phyloP scores from a whole-genome alignment of 2,113 vertebrate species.

The Osmerus eperlanus region DNA sequence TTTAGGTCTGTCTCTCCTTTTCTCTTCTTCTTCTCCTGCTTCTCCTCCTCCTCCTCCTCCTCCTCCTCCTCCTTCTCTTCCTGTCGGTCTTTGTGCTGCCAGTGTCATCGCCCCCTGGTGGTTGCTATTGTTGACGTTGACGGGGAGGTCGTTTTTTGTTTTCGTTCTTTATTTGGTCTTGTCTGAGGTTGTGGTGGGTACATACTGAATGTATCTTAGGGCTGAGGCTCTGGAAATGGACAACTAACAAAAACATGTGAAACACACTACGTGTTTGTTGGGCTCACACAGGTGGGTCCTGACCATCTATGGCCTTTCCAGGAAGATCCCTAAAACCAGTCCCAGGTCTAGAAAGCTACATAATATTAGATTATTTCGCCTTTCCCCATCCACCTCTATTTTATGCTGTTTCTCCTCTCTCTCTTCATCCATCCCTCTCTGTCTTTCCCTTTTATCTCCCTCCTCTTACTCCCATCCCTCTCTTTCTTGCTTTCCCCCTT shows the following conservation, averaged over 20 bases:
- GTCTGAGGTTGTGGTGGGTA: not conserved
- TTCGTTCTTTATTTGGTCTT: conserved; percentile 18
- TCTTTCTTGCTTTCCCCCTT: conserved; percentile 2
- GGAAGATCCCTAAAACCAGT: not conserved
- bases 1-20: conserved; percentile 64
- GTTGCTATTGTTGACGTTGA: conserved; percentile 72
- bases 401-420: conserved; percentile 55
- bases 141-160: conserved; percentile 41
- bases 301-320: no score
- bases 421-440: conserved; percentile 25
- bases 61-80: not conserved
- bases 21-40: conserved; percentile 51
- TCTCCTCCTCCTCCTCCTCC: conserved; percentile 26
- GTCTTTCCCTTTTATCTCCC: conserved; percentile 72
- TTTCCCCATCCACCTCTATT: conserved; percentile 75
- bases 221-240: no score
- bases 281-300: no score
- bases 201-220: no score
- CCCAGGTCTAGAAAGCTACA: conserved; percentile 8
- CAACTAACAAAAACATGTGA: no score
- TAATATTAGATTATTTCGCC: conserved; percentile 11
- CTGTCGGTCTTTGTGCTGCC: conserved; percentile 48
- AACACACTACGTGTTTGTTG: no score
- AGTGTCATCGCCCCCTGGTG: conserved; percentile 76
- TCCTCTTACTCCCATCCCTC: conserved; percentile 47